Conservation (phyloP, 2,113 vertebrate species). For the Thermophis baileyi region DNA sequence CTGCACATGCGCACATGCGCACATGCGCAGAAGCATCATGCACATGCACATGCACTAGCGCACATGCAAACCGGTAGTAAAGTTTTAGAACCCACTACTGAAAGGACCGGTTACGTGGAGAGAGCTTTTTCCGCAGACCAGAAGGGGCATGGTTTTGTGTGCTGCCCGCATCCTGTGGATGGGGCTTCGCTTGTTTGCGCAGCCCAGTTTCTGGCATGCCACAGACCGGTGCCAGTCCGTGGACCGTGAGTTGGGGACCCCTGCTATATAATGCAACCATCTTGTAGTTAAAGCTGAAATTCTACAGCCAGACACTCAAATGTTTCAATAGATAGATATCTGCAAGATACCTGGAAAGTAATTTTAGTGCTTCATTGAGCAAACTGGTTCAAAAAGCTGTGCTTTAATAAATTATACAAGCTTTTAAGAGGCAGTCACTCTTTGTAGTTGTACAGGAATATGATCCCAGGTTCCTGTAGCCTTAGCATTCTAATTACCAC, state of each 20-base stretch:
- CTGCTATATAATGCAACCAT: neutral
- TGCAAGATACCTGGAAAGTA: neutral
- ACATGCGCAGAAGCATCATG: no score
- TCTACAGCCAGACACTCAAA: neutral
- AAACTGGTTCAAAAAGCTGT: no score
- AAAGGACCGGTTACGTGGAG: rapidly evolving
- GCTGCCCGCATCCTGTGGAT: neutral
- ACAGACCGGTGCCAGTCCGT: neutral
- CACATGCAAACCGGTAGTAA: no score
- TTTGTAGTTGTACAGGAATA: neutral
- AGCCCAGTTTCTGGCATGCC: neutral
- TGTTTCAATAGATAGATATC: neutral
- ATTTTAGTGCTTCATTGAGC: neutral
- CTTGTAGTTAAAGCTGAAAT: neutral
- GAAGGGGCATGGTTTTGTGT: neutral
- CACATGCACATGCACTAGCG: no score
- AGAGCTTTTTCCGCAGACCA: neutral
- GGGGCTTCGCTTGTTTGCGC: neutral
- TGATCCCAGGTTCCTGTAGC: neutral
- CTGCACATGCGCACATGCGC: no score
- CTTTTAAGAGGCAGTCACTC: neutral
- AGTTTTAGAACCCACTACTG: no score
- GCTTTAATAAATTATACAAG: neutral
- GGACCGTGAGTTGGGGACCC: neutral
- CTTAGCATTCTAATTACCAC: conserved; percentile 1